Base-by-base conservation (phyloP, 2,113 vertebrate species). In the Eptesicus fuscus region DNA sequence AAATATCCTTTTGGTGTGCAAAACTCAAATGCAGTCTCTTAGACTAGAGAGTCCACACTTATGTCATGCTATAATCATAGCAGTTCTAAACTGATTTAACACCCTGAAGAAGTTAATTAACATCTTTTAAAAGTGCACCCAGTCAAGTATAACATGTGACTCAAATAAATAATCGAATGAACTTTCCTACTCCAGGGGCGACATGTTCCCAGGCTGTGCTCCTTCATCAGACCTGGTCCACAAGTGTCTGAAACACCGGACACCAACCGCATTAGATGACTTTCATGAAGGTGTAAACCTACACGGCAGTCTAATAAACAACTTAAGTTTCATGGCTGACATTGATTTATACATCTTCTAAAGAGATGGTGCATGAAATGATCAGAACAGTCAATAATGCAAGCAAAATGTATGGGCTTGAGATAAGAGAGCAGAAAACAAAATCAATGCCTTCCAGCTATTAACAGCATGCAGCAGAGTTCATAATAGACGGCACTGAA, bases 381-480 rank as follows among this genome's bases (percentile, higher is more conserved):
- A 98, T 98, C 98, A 98, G 97, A 97, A 98, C 93, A 98, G 98
- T 98, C 98, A 98, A 98, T 99, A 99, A 98, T 76, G 97, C 97
- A 98, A 98, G 98, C 97, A 98, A 98, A 98, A 98, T 97, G 96
- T 98, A 98, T 98, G 98, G 97, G 97, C 97, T 97, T 88, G 96
- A 97, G 98, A 98, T 98, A 98, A 98, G 98, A 98, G 98, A 97
- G 98, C 97, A 97, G 98, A 98, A 98, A 98, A 97, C 98, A 98
- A 97, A 98, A 98, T 99, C 98, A 98, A 98, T 99, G 98, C 98
- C 98, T 98, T 98, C 98, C 97, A 98, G 98, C 98, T 98, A 99
- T 98, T 98, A 98, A 97, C 98, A 98, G 98, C 98, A 96, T 94
- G 98, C 98, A 98, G 98, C 97, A 51, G 97, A 98, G 98, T 98